Percentiles rank a stretch among this genome's conserved stretches.
Evolutionary conservation across 2,888 invertebrate species (phyloP).

Genomic region (Pecten maximus): DNA sequence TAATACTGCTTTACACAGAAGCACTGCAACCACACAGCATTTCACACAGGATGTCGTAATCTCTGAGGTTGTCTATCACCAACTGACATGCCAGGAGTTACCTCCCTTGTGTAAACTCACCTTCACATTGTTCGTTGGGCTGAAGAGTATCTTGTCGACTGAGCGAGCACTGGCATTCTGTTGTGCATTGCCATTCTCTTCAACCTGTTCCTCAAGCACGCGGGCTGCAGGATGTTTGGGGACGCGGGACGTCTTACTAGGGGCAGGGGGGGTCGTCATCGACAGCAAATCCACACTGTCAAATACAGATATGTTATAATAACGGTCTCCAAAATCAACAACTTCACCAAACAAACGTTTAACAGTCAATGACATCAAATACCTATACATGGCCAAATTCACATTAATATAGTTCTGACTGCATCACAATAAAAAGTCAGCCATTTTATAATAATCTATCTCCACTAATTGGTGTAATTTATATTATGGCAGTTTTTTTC

Average conservation of each 20-base stretch:
- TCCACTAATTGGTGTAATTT: too few relatives aligned
- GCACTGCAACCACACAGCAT: constrained; percentile 11
- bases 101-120: not conserved
- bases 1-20: not conserved
- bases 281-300: constrained; percentile 68
- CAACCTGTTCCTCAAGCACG: constrained; percentile 69
- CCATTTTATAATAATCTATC: too few relatives aligned
- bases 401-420: too few relatives aligned
- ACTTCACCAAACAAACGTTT: not conserved
- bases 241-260: constrained; percentile 56
- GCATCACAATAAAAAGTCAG: too few relatives aligned
- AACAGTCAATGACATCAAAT: not conserved
- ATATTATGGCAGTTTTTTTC: too few relatives aligned
- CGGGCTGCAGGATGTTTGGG: constrained; percentile 72
- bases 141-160: constrained; percentile 4
- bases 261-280: constrained; percentile 70
- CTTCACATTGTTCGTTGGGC: not conserved
- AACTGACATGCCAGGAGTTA: not conserved
- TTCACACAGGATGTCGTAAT: not conserved
- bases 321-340: not conserved
- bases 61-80: not conserved
- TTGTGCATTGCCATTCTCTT: constrained; percentile 57
- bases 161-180: not conserved
- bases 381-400: too few relatives aligned
- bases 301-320: not conserved